These are phyloP conservation scores for Synergus itoensis DNA, from an alignment of 2,888 invertebrate species.

Conservation along the genomic window DNA sequence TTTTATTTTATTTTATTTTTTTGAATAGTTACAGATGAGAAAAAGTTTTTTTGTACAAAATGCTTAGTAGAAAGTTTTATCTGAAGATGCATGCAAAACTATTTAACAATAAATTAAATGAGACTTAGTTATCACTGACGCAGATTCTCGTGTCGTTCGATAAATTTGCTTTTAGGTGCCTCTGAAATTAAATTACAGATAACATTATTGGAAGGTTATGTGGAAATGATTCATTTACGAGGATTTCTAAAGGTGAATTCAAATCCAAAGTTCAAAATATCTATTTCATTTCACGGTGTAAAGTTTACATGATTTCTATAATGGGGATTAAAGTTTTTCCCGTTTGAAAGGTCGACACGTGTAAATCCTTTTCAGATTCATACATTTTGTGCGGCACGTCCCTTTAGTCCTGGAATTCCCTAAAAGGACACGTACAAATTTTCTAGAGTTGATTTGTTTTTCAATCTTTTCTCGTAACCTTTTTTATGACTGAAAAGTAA, in stretches of 20 bases:
- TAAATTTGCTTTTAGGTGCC: neutral
- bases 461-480: neutral
- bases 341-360: neutral
- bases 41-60: neutral
- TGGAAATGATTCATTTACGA: neutral
- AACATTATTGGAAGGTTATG: neutral
- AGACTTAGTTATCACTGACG: constrained; percentile 19
- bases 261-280: neutral
- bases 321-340: neutral
- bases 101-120: neutral
- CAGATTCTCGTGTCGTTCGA: neutral
- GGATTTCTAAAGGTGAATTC: neutral
- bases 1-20: neutral
- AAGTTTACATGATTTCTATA: neutral
- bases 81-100: neutral
- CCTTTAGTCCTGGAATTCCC: neutral
- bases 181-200: neutral
- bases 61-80: neutral
- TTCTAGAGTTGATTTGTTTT: neutral
- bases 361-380: neutral
- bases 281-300: too few species aligned
- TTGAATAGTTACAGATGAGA: neutral
- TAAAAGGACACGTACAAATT: neutral
- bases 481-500: too few species aligned
- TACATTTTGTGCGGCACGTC: neutral